These are phyloP conservation scores for Nematopogon swammerdamellus DNA, from an alignment of 2,888 invertebrate species.

Conservation along the genomic window DNA sequence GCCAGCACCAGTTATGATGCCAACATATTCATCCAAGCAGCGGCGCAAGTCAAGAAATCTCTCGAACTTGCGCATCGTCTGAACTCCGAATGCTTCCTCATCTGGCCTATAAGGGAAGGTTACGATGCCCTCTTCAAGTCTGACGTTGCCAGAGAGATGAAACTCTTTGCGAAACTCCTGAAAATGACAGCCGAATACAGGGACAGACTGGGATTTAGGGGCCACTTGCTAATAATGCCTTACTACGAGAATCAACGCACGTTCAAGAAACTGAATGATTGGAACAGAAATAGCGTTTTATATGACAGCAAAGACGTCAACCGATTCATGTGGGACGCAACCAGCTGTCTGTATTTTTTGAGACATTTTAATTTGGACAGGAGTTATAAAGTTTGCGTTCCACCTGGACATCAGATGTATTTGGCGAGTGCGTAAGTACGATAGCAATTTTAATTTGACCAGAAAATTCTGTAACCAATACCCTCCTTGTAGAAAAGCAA, in stretches of 20 bases:
- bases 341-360: constrained; percentile 60
- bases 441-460: not conserved
- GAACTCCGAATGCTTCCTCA: constrained; percentile 59
- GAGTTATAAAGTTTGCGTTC: constrained; percentile 60
- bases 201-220: constrained; percentile 58
- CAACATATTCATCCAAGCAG: constrained; percentile 55
- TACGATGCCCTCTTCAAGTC: constrained; percentile 57
- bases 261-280: too few relatives aligned
- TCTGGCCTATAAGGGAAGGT: constrained; percentile 61
- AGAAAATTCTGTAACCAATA: not conserved
- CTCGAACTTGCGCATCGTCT: constrained; percentile 59
- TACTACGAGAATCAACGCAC: constrained; percentile 18
- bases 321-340: constrained; percentile 60
- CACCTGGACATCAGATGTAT: constrained; percentile 60
- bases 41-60: constrained; percentile 59
- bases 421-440: constrained; percentile 59
- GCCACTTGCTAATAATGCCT: constrained; percentile 58
- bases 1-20: constrained; percentile 61
- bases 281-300: not conserved
- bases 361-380: constrained; percentile 58
- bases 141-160: constrained; percentile 57
- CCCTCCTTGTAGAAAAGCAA: not conserved
- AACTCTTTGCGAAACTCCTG: constrained; percentile 58
- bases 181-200: constrained; percentile 62
- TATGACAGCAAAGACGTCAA: constrained; percentile 38